Evolutionary conservation across 2,113 vertebrate species (phyloP), one percentile per base, ranked within the genome.

Genomic region (Procavia capensis): DNA sequence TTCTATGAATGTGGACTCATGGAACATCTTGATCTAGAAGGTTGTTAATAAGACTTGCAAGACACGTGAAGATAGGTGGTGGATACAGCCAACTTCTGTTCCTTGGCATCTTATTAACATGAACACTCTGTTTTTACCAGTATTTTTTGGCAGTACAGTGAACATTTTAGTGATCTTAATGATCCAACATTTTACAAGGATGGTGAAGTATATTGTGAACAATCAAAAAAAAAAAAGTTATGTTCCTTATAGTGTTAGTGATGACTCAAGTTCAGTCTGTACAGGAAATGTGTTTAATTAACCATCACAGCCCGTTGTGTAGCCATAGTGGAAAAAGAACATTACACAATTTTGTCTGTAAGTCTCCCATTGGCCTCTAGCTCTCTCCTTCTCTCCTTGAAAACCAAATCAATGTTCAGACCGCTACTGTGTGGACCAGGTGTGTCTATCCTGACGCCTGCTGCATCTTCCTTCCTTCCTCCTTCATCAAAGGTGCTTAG

Each of bases 11-110:
- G 66, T 9, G 14, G 17, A 43, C 82, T 92, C 89, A 75, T 93
- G 31, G 50, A 83, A 75, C 14, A 41, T 94, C 61, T 89, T 90
- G 39, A 29, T 72, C 31, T 81, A 79, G 87, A 94, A 93, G 47
- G n/a, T 63, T 64, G 83, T 39, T 95, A 68, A 31, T 43, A 80
- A 82, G 31, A 85, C 36, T 89, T 95, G 6, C 17, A 82, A 61
- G 19, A 34, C 45, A 43, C 20, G 1, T 76, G 75, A 74, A 78
- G 41, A 2, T 39, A 92, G 47, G 85, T 24, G 57, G 54, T 27
- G 47, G 79, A 80, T 20, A 24, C 3, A 95, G 59, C 43, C 47
- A 93, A 63, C 31, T 54, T 93, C 10, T 54, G 25, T 76, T 50
- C 0, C 66, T 78, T 36, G 41, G 10, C 31, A 34, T 50, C 36